phyloP scores from a whole-genome alignment of 2,113 vertebrate species.

The Panurus biarmicus region DNA sequence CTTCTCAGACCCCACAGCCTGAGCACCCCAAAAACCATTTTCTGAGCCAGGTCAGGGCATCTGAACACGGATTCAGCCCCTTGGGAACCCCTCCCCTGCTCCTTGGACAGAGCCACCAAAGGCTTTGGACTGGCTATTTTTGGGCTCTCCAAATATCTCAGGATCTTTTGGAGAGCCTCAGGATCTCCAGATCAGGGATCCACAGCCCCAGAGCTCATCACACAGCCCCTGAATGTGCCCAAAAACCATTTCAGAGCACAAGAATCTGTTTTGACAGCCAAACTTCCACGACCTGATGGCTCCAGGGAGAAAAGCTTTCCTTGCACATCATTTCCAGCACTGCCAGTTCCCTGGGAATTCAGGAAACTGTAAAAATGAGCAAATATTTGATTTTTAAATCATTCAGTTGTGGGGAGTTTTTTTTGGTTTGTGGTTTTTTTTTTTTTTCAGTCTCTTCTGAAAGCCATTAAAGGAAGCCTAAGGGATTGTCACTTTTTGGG shows the following conservation, averaged over 20 bases:
- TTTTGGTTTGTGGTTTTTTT: too few relatives aligned
- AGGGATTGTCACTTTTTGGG: accelerated
- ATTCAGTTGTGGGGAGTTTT: too few relatives aligned
- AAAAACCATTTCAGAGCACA: background rate
- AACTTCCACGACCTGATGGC: background rate
- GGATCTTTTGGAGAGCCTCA: background rate
- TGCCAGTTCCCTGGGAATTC: background rate
- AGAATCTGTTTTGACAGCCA: background rate
- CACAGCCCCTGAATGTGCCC: background rate
- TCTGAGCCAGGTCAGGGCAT: background rate
- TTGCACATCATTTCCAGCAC: background rate
- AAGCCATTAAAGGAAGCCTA: background rate
- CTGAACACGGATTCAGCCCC: background rate
- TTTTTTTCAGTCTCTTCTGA: background rate
- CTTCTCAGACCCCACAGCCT: background rate
- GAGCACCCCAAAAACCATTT: background rate
- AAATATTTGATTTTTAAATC: background rate
- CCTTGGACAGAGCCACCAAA: background rate
- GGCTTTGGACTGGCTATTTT: accelerated
- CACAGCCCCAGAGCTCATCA: background rate
- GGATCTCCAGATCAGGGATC: background rate
- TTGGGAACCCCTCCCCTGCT: accelerated
- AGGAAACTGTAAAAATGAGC: background rate
- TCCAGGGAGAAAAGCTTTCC: background rate
- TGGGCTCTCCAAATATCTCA: background rate